Conservation (phyloP, 1,140 invertebrate genomes). For the Drosophila bocki region DNA sequence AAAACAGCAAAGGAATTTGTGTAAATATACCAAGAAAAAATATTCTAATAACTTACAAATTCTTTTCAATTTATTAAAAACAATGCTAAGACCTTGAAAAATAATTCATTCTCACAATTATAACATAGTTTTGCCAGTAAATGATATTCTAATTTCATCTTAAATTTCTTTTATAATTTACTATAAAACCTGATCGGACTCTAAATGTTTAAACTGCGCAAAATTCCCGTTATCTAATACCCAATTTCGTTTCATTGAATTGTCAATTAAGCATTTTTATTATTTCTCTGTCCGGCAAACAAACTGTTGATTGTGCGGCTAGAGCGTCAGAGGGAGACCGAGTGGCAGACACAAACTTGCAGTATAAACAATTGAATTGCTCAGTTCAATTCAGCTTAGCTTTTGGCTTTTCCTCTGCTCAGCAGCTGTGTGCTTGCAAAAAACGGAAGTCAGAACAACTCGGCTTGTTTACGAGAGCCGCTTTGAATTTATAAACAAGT, state of each 20-base stretch:
- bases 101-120: neutral
- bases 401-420: conserved; percentile 4
- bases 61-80: neutral
- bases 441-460: conserved; percentile 69
- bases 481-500: conserved; percentile 60
- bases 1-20: neutral
- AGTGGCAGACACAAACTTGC: conserved; percentile 5
- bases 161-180: conserved; percentile 9
- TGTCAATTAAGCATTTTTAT: conserved; percentile 70
- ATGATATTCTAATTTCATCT: neutral
- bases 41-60: neutral
- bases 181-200: conserved; percentile 20
- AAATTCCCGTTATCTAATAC: conserved; percentile 68
- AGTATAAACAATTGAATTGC: conserved; percentile 53
- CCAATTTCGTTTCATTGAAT: conserved; percentile 70
- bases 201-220: conserved; percentile 55
- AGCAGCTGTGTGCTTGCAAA: conserved; percentile 8
- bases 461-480: conserved; percentile 33
- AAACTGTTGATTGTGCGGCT: conserved; percentile 55
- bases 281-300: conserved; percentile 28
- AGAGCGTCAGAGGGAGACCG: conserved; percentile 9
- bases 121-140: neutral
- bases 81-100: neutral
- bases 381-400: conserved; percentile 33
- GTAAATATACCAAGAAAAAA: neutral